These are phyloP conservation scores for Ranitomeya imitator DNA, from an alignment of 2,113 vertebrate species.

Conservation along the genomic window DNA sequence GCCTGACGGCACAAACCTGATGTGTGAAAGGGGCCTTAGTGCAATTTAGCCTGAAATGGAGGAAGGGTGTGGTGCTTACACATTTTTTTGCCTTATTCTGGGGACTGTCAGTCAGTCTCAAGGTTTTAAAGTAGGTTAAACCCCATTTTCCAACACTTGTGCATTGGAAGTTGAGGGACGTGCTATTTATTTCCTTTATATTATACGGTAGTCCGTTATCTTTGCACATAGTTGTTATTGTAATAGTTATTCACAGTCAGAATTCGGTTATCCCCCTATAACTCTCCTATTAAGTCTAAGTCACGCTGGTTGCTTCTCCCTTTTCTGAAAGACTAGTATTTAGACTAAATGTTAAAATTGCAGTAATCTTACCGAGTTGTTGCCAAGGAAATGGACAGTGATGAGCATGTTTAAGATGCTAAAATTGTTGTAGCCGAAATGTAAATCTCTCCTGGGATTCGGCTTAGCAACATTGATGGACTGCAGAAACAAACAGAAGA, in stretches of 20 bases:
- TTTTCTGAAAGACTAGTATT: slow-evolving; percentile 18
- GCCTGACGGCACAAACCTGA: too few species aligned
- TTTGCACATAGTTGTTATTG: neutral
- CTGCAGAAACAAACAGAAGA: slow-evolving; percentile 39
- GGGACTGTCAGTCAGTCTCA: slow-evolving; percentile 13
- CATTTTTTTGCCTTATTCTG: neutral
- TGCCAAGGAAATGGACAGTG: slow-evolving; percentile 40
- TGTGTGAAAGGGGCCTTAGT: neutral
- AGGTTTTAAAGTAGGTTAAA: neutral
- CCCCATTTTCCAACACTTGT: neutral
- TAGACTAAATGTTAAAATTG: slow-evolving; percentile 37
- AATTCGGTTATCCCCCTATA: neutral
- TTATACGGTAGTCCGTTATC: neutral
- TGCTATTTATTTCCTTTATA: neutral
- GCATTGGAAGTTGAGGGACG: neutral
- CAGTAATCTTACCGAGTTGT: slow-evolving; percentile 27
- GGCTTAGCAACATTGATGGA: slow-evolving; percentile 16
- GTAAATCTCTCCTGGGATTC: slow-evolving; percentile 6
- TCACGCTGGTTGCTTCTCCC: neutral
- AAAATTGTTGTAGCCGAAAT: slow-evolving; percentile 29
- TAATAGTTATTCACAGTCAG: slow-evolving; percentile 20
- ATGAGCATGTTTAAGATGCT: slow-evolving; percentile 24
- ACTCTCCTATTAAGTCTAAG: neutral
- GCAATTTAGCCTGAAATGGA: neutral
- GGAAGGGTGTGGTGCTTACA: neutral